Percentiles rank a stretch among this genome's conserved stretches.
These are phyloP conservation scores for Monochamus saltuarius DNA, from an alignment of 1,140 invertebrate genomes.

Conservation along the genomic window DNA sequence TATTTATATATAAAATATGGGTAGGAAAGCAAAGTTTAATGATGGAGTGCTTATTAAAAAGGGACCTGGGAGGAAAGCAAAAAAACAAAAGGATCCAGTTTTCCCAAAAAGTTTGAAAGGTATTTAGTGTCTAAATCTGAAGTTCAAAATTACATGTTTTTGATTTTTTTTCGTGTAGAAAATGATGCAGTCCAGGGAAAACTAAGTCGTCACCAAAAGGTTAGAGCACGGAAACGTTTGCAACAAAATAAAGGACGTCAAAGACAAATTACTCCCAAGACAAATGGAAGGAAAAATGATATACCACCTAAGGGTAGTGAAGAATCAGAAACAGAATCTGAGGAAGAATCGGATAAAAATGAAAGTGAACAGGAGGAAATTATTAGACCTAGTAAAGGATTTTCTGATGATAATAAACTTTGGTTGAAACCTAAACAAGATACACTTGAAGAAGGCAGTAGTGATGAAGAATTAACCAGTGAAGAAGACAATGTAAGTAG, in stretches of 20 bases:
- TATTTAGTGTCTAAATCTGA: slow-evolving; percentile 1
- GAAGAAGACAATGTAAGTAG: slow-evolving; percentile 9
- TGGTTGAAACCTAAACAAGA: slow-evolving; percentile 64
- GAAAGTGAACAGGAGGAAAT: slow-evolving; percentile 17
- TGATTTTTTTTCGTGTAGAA: neutral
- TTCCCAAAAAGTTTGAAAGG: slow-evolving; percentile 64
- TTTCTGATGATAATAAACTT: slow-evolving; percentile 67
- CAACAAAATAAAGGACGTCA: slow-evolving; percentile 60
- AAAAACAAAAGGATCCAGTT: slow-evolving; percentile 77
- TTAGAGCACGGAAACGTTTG: slow-evolving; percentile 62
- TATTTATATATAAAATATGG: slow-evolving; percentile 61
- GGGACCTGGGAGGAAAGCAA: slow-evolving; percentile 80
- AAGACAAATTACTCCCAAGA: slow-evolving; percentile 45
- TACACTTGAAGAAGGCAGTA: neutral
- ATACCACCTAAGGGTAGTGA: slow-evolving; percentile 11
- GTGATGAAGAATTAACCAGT: slow-evolving; percentile 28
- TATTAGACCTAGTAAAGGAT: slow-evolving; percentile 51
- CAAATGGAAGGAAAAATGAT: slow-evolving; percentile 30
- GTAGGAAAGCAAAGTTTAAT: slow-evolving; percentile 80
- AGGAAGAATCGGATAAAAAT: slow-evolving; percentile 12
- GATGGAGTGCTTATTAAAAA: slow-evolving; percentile 69
- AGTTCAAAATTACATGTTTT: neutral
- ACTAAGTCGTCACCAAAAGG: slow-evolving; percentile 68
- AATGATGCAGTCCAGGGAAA: slow-evolving; percentile 55
- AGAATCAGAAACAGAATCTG: slow-evolving; percentile 22